Base-by-base conservation (phyloP, 2,113 vertebrate genomes). In the Dicaeum eximium region DNA sequence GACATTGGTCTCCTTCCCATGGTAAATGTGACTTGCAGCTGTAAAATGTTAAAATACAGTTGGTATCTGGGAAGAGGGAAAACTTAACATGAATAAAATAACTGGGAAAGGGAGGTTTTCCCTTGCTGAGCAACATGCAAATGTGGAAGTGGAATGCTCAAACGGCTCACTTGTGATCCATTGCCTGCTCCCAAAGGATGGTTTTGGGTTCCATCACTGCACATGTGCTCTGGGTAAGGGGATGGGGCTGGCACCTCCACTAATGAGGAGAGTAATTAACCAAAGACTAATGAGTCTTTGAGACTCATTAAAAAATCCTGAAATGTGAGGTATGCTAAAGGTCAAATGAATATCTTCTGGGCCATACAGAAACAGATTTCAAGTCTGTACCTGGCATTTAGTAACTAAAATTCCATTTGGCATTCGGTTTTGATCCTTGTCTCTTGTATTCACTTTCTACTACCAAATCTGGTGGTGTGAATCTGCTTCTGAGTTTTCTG, bases 181-280 rank as follows among this genome's bases (percentile, higher is more conserved):
- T 5, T 67, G 37, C 30, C 58, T 86, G 28, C 27, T 81, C 69
- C 65, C 27, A 21, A 1, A 31, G 77, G 78, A 17, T 42, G 58
- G 10, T 5, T 53, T 35, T 54, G 66, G 20, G 7, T 38, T n/a
- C 15, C 6, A 16, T 3, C 48, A 61, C 42, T 70, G 47, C 21
- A 1, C 6, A 1, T 2, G 58, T 33, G 45, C 61, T 38, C n/a
- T 2, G 3, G 37, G 31, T 17, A 1, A 33, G 35, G 44, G 56
- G 3, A 2, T 3, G 3, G 25, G 30, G 24, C n/a, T 50, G 48
- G 13, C 31, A 6, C 15, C 25, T 22, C 25, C 5, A n/a, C n/a
- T n/a, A n/a, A n/a, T n/a, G n/a, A n/a, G n/a, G n/a, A n/a, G n/a
- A n/a, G n/a, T n/a, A n/a, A n/a, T n/a, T n/a, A n/a, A n/a, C n/a